Percentiles rank a stretch among this genome's conserved stretches.
Evolutionary conservation across 2,888 invertebrate genomes (phyloP).

Genomic region (Synanthedon vespiformis): DNA sequence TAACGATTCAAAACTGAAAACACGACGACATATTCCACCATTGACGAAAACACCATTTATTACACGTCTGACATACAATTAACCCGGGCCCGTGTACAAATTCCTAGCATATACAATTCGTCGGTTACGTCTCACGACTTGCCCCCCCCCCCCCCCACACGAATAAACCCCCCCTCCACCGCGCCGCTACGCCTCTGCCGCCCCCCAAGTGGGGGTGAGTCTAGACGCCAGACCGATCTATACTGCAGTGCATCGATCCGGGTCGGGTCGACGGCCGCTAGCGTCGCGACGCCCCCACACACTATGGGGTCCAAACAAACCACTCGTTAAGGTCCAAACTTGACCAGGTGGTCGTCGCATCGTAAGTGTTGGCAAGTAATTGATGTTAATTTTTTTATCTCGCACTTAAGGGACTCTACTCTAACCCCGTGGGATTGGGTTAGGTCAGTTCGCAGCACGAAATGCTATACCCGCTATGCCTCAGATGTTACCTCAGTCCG

Average conservation of each 20-base stretch:
- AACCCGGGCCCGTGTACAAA: constrained; percentile 32
- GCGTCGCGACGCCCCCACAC: constrained; percentile 24
- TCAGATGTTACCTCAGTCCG: no score
- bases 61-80: constrained; percentile 15
- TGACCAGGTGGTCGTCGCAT: constrained; percentile 41
- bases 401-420: neutral
- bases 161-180: constrained; percentile 10
- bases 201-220: constrained; percentile 25
- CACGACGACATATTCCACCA: no score
- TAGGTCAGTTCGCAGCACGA: neutral
- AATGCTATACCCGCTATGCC: no score
- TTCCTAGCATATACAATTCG: constrained; percentile 38
- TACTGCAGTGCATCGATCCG: constrained; percentile 62
- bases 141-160: neutral
- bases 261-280: constrained; percentile 34
- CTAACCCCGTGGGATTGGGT: neutral
- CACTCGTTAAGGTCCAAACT: constrained; percentile 19
- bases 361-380: constrained; percentile 5
- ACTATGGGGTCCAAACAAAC: constrained; percentile 42
- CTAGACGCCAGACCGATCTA: constrained; percentile 66
- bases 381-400: constrained; percentile 1
- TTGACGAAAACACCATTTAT: neutral
- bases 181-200: constrained; percentile 5
- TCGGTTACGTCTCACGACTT: constrained; percentile 19
- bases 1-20: no score